These are phyloP conservation scores for Volucella zonaria DNA, from an alignment of 2,888 invertebrate species.

Conservation along the genomic window DNA sequence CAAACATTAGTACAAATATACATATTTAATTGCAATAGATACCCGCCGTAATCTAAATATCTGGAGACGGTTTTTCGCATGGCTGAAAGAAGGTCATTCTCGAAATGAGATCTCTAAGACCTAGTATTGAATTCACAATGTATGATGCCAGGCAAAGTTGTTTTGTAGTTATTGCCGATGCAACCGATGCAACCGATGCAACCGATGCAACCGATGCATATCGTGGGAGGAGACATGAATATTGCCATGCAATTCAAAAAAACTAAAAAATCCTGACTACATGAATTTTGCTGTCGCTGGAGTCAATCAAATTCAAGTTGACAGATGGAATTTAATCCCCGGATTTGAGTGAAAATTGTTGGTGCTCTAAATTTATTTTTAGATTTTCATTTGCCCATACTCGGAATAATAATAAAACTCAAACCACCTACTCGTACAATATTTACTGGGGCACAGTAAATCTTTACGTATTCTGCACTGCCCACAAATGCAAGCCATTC, in stretches of 20 bases:
- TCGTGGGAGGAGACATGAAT: slow-evolving; percentile 31
- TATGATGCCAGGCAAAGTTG: slow-evolving; percentile 62
- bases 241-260: slow-evolving; percentile 12
- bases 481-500: too few relatives aligned
- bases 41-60: slow-evolving; percentile 63
- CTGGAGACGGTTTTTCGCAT: slow-evolving; percentile 55
- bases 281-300: neutral
- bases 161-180: slow-evolving; percentile 66
- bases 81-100: slow-evolving; percentile 66
- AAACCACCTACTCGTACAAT: too few relatives aligned
- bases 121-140: slow-evolving; percentile 63
- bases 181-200: slow-evolving; percentile 58
- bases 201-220: slow-evolving; percentile 58
- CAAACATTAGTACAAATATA: neutral
- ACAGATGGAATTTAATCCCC: too few relatives aligned
- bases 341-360: too few relatives aligned
- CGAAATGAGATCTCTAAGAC: slow-evolving; percentile 65
- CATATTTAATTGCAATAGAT: slow-evolving; percentile 62
- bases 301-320: too few relatives aligned
- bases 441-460: too few relatives aligned
- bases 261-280: neutral
- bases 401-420: too few relatives aligned
- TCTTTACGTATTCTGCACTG: too few relatives aligned
- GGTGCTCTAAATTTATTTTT: too few relatives aligned
- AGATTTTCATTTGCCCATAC: too few relatives aligned